Evolutionary conservation across 2,113 vertebrate species (phyloP), one percentile per base, ranked within the genome.

Genomic region (Percopsis transmontana): DNA sequence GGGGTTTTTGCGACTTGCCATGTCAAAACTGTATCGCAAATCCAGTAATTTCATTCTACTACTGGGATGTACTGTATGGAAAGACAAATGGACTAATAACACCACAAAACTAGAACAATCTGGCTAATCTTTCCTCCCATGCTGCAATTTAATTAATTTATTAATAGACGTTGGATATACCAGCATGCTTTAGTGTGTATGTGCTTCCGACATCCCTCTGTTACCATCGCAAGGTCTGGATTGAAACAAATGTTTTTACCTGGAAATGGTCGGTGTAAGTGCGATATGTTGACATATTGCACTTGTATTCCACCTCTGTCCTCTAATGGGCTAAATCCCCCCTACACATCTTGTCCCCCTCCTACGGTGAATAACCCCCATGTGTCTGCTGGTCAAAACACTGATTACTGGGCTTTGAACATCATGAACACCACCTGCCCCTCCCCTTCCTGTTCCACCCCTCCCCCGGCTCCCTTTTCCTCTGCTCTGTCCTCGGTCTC

Each of bases 341-440:
- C 11, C 3, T 15, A 12, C 42, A 13, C 42, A 12, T 44, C 42
- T 16, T 14, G 52, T 2, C 6, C 55, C 71, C 61, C 18, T n/a
- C 66, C 79, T 42, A 56, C 27, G 39, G 47, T 4, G 40, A 73
- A 73, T 67, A 59, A 62, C 61, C 61, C 74, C 58, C 78, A 14
- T n/a, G 42, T 59, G 39, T 14, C 45, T 86, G 80, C 72, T 68
- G 80, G 53, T 81, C 73, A 74, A 68, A 81, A 76, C 75, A 66
- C 81, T 71, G 77, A 77, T 81, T 77, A 68, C 62, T 68, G 54
- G 72, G 67, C 74, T 80, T 70, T 85, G 74, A 85, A 84, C 64
- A 68, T 55, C 48, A n/a, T 38, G 77, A 41, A 39, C 52, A 5
- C 58, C 59, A 67, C 33, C 47, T 41, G 50, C 47, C 33, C 41